Evolutionary conservation across 2,888 invertebrate genomes (phyloP).

Genomic region (Choreutis nemorana): DNA sequence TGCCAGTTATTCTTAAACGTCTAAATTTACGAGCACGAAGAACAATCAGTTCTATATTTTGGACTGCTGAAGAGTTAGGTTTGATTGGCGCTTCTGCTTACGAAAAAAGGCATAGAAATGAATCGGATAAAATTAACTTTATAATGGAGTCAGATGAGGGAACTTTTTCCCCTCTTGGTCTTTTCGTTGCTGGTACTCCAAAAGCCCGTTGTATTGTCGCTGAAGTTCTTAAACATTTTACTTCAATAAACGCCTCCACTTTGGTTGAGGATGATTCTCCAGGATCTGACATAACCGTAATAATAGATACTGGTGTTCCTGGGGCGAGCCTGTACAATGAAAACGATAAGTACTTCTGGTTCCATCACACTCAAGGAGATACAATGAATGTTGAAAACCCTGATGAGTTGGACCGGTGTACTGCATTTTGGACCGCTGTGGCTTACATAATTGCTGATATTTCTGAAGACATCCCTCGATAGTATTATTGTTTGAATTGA

Average conservation of each 20-base stretch:
- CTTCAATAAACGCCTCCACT: conserved; percentile 72
- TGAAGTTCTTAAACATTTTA: conserved; percentile 72
- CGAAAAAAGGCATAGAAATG: conserved; percentile 63
- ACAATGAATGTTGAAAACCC: conserved; percentile 79
- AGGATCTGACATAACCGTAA: conserved; percentile 75
- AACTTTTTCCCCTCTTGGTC: conserved; percentile 77
- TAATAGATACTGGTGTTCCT: conserved; percentile 72
- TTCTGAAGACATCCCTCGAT: conserved; percentile 70
- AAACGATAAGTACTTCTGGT: conserved; percentile 75
- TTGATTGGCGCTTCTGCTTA: conserved; percentile 73
- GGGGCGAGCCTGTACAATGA: conserved; percentile 74
- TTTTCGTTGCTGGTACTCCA: conserved; percentile 70
- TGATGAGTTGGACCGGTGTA: conserved; percentile 72
- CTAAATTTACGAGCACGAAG: conserved; percentile 72
- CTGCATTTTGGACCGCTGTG: conserved; percentile 81
- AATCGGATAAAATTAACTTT: conserved; percentile 70
- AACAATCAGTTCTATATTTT: conserved; percentile 77
- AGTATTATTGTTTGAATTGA: conserved; percentile 9
- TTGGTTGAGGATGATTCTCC: conserved; percentile 60
- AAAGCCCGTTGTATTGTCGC: conserved; percentile 72
- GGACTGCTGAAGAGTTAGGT: conserved; percentile 84
- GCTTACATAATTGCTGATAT: conserved; percentile 83
- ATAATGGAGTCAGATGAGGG: conserved; percentile 87
- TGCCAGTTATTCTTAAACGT: conserved; percentile 70
- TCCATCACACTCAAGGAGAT: conserved; percentile 82